Evolutionary conservation across 2,797 vertebrate species (phyloP).

Genomic region (Apogon hyalosoma): DNA sequence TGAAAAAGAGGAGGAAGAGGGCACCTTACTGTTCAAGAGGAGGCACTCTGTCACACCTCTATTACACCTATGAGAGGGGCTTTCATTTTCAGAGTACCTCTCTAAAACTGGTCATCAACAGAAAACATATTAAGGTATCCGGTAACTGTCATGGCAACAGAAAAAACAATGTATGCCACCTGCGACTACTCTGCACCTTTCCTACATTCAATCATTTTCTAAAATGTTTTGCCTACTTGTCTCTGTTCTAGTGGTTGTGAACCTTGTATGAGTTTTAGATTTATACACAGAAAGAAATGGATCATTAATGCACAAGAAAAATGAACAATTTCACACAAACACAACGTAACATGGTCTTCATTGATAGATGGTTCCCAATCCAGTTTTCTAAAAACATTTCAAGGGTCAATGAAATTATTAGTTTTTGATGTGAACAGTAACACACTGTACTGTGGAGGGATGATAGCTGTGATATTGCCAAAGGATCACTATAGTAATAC

Average conservation of each 20-base stretch:
- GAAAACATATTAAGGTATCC: conserved; percentile 3
- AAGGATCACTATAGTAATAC: not conserved
- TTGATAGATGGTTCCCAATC: too few species aligned
- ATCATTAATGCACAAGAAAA: too few species aligned
- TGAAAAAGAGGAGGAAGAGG: not conserved
- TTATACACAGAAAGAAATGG: not conserved
- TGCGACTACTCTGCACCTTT: conserved; percentile 22
- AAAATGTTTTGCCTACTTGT: not conserved
- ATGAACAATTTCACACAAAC: too few species aligned
- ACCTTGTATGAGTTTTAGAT: not conserved
- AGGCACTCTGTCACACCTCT: not conserved
- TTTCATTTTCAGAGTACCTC: not conserved
- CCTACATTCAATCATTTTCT: not conserved
- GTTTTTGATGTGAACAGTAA: not conserved
- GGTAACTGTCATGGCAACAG: conserved; percentile 31
- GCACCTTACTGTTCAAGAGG: not conserved
- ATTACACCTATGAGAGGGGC: not conserved
- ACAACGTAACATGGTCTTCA: too few species aligned
- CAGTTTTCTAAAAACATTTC: not conserved
- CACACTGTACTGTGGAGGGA: not conserved
- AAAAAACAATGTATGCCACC: conserved; percentile 10
- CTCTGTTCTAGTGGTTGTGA: not conserved
- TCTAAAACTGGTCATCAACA: not conserved
- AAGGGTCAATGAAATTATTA: not conserved
- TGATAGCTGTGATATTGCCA: not conserved